Percentiles rank a stretch among this genome's conserved stretches.
Evolutionary conservation across 2,888 invertebrate species (phyloP).

Genomic region (Cerastis leucographa): DNA sequence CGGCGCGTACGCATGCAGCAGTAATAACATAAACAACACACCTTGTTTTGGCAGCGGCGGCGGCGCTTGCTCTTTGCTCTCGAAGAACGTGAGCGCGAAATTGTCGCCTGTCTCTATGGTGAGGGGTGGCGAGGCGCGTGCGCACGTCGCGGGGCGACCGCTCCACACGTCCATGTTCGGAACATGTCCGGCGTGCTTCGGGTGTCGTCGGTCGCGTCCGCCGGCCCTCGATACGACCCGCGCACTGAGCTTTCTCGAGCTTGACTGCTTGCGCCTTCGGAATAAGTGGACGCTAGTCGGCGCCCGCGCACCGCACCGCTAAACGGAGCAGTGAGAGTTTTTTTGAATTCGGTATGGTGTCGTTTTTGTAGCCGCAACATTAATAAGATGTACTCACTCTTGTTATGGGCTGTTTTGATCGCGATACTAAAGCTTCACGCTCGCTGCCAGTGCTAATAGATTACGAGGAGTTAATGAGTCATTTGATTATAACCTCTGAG

Average conservation of each 20-base stretch:
- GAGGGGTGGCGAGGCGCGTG: conserved; percentile 91
- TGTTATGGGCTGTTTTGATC: conserved; percentile 41
- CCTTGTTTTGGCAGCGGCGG: conserved; percentile 84
- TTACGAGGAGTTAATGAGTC: conserved; percentile 26
- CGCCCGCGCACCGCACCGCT: conserved; percentile 71
- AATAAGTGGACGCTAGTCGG: conserved; percentile 66
- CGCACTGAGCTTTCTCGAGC: conserved; percentile 84
- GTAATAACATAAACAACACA: conserved; percentile 71
- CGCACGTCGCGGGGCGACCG: conserved; percentile 92
- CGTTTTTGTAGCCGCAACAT: conserved; percentile 65
- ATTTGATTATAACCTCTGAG: conserved; percentile 31
- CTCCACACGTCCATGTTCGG: conserved; percentile 94
- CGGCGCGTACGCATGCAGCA: conserved; percentile 56
- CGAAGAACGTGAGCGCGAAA: conserved; percentile 95
- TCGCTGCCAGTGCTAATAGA: conserved; percentile 30
- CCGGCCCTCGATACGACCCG: conserved; percentile 83
- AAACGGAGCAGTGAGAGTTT: conserved; percentile 75
- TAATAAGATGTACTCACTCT: conserved; percentile 60
- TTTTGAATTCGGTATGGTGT: conserved; percentile 69
- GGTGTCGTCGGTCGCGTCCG: conserved; percentile 79
- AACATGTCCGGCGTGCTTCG: conserved; percentile 80
- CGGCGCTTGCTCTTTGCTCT: conserved; percentile 90
- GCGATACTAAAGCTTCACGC: conserved; percentile 49
- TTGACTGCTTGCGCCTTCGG: conserved; percentile 67
- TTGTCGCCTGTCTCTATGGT: conserved; percentile 94